Evolutionary conservation across 2,113 vertebrate genomes (phyloP).

Genomic region (Vombatus ursinus): DNA sequence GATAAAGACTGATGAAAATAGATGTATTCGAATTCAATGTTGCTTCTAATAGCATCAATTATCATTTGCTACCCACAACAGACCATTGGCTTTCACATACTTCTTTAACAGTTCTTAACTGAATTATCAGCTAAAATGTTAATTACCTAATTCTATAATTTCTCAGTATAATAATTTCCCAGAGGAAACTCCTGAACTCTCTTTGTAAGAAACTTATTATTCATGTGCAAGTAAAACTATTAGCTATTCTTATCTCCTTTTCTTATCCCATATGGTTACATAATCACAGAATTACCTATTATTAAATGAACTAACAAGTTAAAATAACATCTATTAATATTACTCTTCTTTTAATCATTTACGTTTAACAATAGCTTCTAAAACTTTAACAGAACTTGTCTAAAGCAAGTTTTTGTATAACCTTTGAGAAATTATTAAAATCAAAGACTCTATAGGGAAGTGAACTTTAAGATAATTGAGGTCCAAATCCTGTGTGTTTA

Average conservation of each 20-base stretch:
- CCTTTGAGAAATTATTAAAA: neutral
- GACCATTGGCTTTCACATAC: neutral
- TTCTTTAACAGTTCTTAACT: neutral
- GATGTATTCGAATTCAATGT: neutral
- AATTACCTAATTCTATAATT: constrained; percentile 32
- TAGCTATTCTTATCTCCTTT: constrained; percentile 7
- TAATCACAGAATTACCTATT: neutral
- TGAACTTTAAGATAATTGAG: neutral
- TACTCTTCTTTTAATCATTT: neutral
- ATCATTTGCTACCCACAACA: constrained; percentile 22
- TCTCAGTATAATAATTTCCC: neutral
- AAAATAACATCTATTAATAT: constrained; percentile 30
- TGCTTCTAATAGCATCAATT: constrained; percentile 24
- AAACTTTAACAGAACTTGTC: neutral
- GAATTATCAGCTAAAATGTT: constrained; percentile 52
- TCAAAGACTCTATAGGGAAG: neutral
- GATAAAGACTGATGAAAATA: neutral
- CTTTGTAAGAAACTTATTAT: constrained; percentile 16
- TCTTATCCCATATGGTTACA: neutral
- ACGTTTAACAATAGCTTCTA: neutral
- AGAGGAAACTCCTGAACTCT: constrained; percentile 27
- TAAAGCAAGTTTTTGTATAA: neutral
- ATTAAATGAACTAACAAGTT: neutral
- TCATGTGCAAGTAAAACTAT: constrained; percentile 27
- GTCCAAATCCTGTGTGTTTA: neutral